Percentiles rank a stretch among this genome's conserved stretches.
phyloP scores from a whole-genome alignment of 2,113 vertebrate genomes.

The Labeo catla region DNA sequence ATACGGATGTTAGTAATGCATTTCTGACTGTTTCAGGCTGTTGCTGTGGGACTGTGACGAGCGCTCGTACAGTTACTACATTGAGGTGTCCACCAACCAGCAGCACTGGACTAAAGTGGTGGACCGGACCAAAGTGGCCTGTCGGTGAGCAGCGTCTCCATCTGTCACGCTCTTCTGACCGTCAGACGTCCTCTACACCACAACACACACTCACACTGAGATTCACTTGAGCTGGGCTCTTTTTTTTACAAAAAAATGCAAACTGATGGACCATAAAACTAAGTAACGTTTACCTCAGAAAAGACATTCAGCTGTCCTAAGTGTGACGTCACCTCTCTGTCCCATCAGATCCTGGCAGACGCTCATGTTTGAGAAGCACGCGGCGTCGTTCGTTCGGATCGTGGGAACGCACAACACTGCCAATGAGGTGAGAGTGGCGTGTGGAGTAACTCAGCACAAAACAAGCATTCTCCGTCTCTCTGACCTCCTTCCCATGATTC shows the following conservation, averaged over 20 bases:
- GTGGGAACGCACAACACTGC: slow-evolving; percentile 68
- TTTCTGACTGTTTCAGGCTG: slow-evolving; percentile 73
- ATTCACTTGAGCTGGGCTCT: no score
- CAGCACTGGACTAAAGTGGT: slow-evolving; percentile 94
- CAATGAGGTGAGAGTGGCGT: slow-evolving; percentile 82
- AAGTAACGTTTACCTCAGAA: no score
- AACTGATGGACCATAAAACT: no score
- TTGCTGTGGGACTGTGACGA: slow-evolving; percentile 97
- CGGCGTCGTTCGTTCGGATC: slow-evolving; percentile 92
- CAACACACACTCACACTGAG: no score
- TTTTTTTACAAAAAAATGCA: no score
- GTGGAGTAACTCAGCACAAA: no score
- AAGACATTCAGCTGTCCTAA: no score
- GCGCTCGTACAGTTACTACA: slow-evolving; percentile 94
- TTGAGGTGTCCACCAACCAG: slow-evolving; percentile 93
- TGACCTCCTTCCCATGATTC: not conserved
- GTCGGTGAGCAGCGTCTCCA: slow-evolving; percentile 80
- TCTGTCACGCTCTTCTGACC: no score
- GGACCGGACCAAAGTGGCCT: slow-evolving; percentile 87
- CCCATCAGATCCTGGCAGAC: slow-evolving; percentile 90
- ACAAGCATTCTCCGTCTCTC: not conserved
- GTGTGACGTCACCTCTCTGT: no score
- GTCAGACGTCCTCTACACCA: no score
- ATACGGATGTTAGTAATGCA: not conserved
- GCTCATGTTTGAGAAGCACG: slow-evolving; percentile 87